Base-by-base conservation (phyloP, 2,797 vertebrate genomes). In the Enteromius thamalakanensis region DNA sequence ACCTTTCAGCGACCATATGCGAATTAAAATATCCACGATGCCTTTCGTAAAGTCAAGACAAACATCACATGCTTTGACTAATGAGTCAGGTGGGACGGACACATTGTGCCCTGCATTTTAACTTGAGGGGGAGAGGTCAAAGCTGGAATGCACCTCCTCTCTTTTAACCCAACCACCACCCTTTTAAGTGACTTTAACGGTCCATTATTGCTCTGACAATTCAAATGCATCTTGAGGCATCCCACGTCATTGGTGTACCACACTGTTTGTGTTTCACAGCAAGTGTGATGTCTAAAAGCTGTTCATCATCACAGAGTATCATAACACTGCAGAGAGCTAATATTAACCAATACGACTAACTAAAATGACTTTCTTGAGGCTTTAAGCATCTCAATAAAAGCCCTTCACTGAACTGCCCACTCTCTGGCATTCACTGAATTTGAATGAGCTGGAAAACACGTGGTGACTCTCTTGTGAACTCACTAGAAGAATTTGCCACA, bases 371-470 rank as follows among this genome's bases (percentile, higher is more conserved):
- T 67, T 71, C 3, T 7, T 19, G 51, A 70, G 19, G 12, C 64
- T 76, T 45, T 40, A 58, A 79, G 47, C 49, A 7, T 69, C 17
- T 65, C 80, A 81, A 65, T 75, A 53, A 84, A 74, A 75, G 47
- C 26, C 53, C 19, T 79, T 74, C 32, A 34, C 19, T 81, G 26
- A 76, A 34, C 72, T 34, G 55, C 74, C 72, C 67, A 64, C 72
- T 77, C 79, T 49, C 51, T 42, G 34, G 47, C 71, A 85, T 55
- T 76, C 21, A 62, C 40, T 72, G 37, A 74, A 83, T 83, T 83
- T 83, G 82, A 83, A 83, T 83, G 64, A 80, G 71, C n/a, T 62
- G 17, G 72, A 71, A 65, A 82, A 82, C 87, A 87, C 87, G 84
- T 87, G 87, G 81, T 55, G 55, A 67, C 34, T 75, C 26, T 80